Percentiles rank a stretch among this genome's conserved stretches.
phyloP scores from a whole-genome alignment of 1,140 invertebrate genomes.

The Zaprionus lachaisei region DNA sequence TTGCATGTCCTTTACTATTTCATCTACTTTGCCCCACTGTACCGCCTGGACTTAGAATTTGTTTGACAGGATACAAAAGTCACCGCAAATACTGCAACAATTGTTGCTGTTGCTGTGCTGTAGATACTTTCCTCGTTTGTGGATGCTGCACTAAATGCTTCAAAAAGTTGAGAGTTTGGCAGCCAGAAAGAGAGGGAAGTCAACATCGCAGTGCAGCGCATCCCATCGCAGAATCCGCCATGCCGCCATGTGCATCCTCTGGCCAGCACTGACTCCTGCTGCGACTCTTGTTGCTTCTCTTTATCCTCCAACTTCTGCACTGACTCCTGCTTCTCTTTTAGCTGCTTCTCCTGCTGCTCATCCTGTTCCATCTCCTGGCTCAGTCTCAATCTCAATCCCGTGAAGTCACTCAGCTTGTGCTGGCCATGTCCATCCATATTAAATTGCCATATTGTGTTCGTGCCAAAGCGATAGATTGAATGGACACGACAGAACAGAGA shows the following conservation, averaged over 20 bases:
- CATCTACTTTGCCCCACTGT: neutral
- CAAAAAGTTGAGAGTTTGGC: constrained; percentile 41
- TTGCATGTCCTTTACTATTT: neutral
- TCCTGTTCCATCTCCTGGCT: neutral
- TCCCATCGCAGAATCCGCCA: constrained; percentile 1
- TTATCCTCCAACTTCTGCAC: neutral
- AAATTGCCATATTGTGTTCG: constrained; percentile 44
- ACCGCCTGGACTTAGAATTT: neutral
- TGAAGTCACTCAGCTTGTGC: constrained; percentile 5
- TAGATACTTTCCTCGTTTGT: neutral
- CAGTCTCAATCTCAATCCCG: neutral
- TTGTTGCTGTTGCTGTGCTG: constrained; percentile 33
- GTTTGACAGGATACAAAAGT: constrained; percentile 32
- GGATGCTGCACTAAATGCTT: constrained; percentile 49
- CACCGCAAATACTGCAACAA: constrained; percentile 59
- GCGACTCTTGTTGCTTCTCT: neutral
- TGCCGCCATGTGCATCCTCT: neutral
- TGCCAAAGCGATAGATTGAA: constrained; percentile 37
- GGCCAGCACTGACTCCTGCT: neutral
- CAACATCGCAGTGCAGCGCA: constrained; percentile 20
- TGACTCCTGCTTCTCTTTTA: neutral
- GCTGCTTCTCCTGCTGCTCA: neutral
- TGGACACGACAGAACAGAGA: neutral
- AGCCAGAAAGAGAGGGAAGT: constrained; percentile 21
- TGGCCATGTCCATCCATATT: constrained; percentile 56